Base-by-base conservation (phyloP, 2,113 vertebrate genomes). In the Hemibagrus wyckioides region DNA sequence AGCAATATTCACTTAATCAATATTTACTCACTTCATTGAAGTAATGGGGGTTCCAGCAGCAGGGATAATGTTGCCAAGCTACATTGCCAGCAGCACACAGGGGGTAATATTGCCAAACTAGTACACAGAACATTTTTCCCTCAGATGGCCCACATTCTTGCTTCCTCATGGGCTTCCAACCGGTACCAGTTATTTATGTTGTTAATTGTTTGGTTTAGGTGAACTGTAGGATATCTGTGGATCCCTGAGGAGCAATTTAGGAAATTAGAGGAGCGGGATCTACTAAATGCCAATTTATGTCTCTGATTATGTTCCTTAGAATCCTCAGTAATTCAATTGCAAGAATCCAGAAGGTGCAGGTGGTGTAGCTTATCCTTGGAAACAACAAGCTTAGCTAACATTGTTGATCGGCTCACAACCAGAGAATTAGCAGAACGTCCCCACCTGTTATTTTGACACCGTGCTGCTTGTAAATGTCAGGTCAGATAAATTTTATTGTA, bases 1-100 rank as follows among this genome's bases (percentile, higher is more conserved):
- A 76, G 54, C n/a, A 69, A 83, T 73, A 83, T 39, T 75, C 5
- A 50, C 17, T 30, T 80, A 87, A 90, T 90, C 86, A 36, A 21
- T 76, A 67, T 89, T 87, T 88, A 69, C 44, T 65, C 6, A 54
- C 76, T 44, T 44, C 3, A 59, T 33, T 82, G 56, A 67, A 84
- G 4, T 25, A 75, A 75, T 75, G 39, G 21, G 67, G 3, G 3
- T 75, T 44, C 3, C 39, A 44, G 39, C 36, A 28, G 10, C 23
- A 25, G 8, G 39, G 69, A 41, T 41, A 73, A 71, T 39, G 1
- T 71, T 71, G 36, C 17, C 36, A 39, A 71, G 36, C 36, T 41
- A 50, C n/a, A 4, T 77, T 77, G 23, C 44, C 75, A 77, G 25
- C 25, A 77, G 44, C 28, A 50, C 23, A n/a, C 2, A 14, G 44